These are phyloP conservation scores for Eristalinus aeneus DNA, from an alignment of 2,888 invertebrate genomes.

Conservation along the genomic window DNA sequence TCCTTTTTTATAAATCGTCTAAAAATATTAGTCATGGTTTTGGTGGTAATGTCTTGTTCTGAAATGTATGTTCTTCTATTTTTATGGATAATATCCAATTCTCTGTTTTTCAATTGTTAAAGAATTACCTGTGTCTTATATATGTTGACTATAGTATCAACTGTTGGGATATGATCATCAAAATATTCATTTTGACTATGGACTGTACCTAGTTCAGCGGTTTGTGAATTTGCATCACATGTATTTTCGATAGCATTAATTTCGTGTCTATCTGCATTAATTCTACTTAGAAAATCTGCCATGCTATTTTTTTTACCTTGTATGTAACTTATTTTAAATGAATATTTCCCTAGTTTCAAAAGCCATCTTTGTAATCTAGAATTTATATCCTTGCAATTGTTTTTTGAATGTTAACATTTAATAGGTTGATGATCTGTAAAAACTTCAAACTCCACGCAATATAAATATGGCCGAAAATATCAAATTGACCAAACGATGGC, in stretches of 20 bases:
- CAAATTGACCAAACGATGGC: too few relatives aligned
- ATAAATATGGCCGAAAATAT: too few relatives aligned
- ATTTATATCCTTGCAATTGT: too few relatives aligned
- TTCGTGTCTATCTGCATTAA: not conserved
- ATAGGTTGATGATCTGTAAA: too few relatives aligned
- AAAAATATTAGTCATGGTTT: conserved; percentile 27
- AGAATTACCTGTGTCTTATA: not conserved
- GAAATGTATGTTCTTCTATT: conserved; percentile 62
- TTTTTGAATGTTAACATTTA: too few relatives aligned
- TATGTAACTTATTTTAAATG: not conserved
- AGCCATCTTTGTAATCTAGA: too few relatives aligned
- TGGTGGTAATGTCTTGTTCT: conserved; percentile 1
- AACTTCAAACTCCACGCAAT: too few relatives aligned
- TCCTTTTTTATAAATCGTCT: conserved; percentile 63
- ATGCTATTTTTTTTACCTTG: not conserved
- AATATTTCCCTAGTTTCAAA: too few relatives aligned
- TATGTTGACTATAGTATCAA: not conserved
- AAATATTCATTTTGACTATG: conserved; percentile 1
- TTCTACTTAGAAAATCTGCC: not conserved
- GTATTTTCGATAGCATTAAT: not conserved
- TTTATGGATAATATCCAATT: conserved; percentile 29
- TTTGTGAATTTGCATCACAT: too few relatives aligned
- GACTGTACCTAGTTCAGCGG: not conserved
- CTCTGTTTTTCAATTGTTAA: conserved; percentile 40
- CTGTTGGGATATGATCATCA: not conserved